Percentiles rank a stretch among this genome's conserved stretches.
Conservation (phyloP, 2,888 invertebrate genomes). For the Holacanthella duospinosa region DNA sequence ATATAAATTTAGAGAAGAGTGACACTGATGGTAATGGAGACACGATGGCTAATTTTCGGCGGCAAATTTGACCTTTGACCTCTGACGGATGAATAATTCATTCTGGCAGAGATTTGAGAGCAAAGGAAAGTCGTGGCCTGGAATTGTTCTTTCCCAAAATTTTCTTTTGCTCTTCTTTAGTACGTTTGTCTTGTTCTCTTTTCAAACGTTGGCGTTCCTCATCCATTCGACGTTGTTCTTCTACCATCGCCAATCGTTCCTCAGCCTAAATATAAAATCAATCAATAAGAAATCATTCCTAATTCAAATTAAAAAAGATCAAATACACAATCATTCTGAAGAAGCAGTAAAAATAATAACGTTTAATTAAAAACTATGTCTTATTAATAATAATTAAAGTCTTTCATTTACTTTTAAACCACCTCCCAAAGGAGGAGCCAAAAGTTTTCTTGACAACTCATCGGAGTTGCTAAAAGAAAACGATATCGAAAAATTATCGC, state of each 20-base stretch:
- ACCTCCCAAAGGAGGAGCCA: too few species aligned
- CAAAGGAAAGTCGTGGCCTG: conserved; percentile 86
- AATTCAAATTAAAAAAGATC: not conserved
- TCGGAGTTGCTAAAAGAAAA: too few species aligned
- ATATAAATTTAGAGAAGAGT: too few species aligned
- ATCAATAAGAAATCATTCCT: not conserved
- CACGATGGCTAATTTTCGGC: too few species aligned
- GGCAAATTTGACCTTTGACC: too few species aligned
- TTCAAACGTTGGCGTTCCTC: conserved; percentile 86
- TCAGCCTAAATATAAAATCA: conserved; percentile 61
- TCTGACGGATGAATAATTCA: too few species aligned
- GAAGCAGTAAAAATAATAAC: not conserved
- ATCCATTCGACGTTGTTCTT: conserved; percentile 91
- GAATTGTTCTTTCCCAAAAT: conserved; percentile 95
- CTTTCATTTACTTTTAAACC: too few species aligned
- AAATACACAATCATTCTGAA: not conserved
- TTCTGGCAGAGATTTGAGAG: conserved; percentile 50
- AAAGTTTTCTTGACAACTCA: too few species aligned
- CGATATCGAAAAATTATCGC: too few species aligned
- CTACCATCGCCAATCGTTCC: conserved; percentile 89
- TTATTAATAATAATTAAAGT: too few species aligned
- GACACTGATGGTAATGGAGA: too few species aligned
- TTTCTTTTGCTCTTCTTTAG: conserved; percentile 91
- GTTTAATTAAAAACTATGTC: too few species aligned
- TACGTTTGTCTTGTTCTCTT: conserved; percentile 82